phyloP scores from a whole-genome alignment of 2,113 vertebrate species.

The Psophia crepitans region DNA sequence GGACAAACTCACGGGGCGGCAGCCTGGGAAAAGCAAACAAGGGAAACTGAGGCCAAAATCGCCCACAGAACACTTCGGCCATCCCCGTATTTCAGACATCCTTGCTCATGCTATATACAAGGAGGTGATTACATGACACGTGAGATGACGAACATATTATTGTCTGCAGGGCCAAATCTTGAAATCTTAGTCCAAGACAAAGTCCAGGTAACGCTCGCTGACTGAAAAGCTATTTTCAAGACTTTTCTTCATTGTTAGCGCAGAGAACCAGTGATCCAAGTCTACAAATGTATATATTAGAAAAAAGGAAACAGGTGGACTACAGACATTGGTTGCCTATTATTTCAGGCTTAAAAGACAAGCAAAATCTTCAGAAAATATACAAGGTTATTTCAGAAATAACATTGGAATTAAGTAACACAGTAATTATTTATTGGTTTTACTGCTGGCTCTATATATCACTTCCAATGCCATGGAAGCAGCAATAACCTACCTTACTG shows the following conservation, averaged over 20 bases:
- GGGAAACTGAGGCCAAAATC: neutral
- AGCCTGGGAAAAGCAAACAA: neutral
- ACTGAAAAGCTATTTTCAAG: neutral
- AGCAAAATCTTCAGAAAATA: neutral
- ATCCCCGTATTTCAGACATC: neutral
- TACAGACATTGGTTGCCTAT: neutral
- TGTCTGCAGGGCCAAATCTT: neutral
- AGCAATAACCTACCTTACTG: neutral
- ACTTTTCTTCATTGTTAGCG: neutral
- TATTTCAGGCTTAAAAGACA: neutral
- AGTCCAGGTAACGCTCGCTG: neutral
- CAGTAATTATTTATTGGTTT: neutral
- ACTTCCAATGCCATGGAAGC: neutral
- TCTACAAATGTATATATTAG: neutral
- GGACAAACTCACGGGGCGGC: neutral
- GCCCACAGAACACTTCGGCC: neutral
- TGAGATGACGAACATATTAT: neutral
- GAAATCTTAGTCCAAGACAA: neutral
- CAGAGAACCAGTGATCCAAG: neutral
- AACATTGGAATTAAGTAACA: neutral
- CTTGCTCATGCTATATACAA: neutral
- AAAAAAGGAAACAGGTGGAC: neutral
- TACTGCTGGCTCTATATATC: neutral
- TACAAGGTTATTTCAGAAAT: neutral
- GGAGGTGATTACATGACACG: neutral